Conservation (phyloP, 2,888 invertebrate species). For the Drosophila kuntzei region DNA sequence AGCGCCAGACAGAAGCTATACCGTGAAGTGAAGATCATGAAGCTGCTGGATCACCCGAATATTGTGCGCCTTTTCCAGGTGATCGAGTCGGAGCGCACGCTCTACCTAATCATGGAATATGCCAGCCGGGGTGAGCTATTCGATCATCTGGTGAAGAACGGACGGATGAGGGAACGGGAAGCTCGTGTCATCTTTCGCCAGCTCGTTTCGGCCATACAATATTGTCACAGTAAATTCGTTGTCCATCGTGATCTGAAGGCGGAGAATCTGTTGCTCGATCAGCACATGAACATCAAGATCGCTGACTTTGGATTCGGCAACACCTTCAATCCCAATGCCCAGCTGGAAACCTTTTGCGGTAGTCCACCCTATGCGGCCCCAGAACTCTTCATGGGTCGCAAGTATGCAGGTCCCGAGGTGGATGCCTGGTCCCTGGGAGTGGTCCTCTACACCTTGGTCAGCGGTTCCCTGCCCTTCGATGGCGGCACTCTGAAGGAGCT, state of each 20-base stretch:
- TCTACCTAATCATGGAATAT: conserved; percentile 99
- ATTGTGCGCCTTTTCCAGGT: conserved; percentile 99
- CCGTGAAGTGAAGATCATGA: conserved; percentile 97
- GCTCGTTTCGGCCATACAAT: conserved; percentile 99
- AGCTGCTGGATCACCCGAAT: conserved; percentile 99
- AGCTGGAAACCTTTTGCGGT: conserved; percentile 99
- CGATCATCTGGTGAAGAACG: conserved; percentile 98
- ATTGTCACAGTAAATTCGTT: conserved; percentile 97
- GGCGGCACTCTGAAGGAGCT: conserved; percentile 99
- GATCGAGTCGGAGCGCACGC: conserved; percentile 99
- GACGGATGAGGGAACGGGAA: conserved; percentile 98
- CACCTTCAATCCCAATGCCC: conserved; percentile 99
- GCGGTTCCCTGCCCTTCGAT: conserved; percentile 99
- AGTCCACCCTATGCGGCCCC: conserved; percentile 99
- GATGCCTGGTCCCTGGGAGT: conserved; percentile 99
- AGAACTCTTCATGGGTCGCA: conserved; percentile 99
- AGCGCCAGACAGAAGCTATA: conserved; percentile 98
- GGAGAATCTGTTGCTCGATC: conserved; percentile 99
- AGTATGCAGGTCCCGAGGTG: conserved; percentile 99
- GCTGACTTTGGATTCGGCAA: conserved; percentile 99
- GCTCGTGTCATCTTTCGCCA: conserved; percentile 98
- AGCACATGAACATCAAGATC: conserved; percentile 99
- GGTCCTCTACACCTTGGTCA: conserved; percentile 99
- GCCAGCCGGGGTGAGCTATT: conserved; percentile 99
- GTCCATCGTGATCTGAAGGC: conserved; percentile 91